Base-by-base conservation (phyloP, 2,797 vertebrate genomes). In the Sebastes dallii region DNA sequence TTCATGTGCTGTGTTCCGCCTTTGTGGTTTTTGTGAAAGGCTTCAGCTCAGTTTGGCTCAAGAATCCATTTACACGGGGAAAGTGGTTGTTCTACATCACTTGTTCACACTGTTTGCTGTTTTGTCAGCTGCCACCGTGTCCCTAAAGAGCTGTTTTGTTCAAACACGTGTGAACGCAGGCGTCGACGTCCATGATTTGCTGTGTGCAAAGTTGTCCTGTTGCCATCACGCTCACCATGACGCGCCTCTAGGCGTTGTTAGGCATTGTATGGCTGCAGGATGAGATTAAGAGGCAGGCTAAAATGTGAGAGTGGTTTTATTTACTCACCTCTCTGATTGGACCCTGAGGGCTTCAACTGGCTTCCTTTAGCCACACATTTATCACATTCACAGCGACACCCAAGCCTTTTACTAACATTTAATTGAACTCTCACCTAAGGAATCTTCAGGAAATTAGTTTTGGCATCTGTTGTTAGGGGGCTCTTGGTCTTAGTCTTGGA, bases 51-150 rank as follows among this genome's bases (percentile, higher is more conserved):
- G 46, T 62, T 65, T 62, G 81, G 78, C 50, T 77, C 34, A 25
- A 42, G 13, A 59, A 70, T 67, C 30, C n/a, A 64, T 78, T 55
- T 32, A 4, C 61, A 29, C 6, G 39, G 30, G 34, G 6, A 29
- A 60, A 60, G 34, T 13, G 46, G 39, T 76, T 74, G 75, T 52
- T 56, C 55, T 20, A 12, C 85, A 72, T 77, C 61, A 42, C 60
- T 78, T 7, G 27, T 66, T 72, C 65, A 27, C 59, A 36, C 6
- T 29, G 25, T 71, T 64, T 76, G 52, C 39, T 80, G 67, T 84
- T 86, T 82, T 84, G 81, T 82, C 72, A 68, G 78, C 72, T 75
- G 81, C 78, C 76, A 60, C 30, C n/a, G 0, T 55, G 52, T 69
- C 62, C 66, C 72, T 22, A 39, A 82, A 78, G 61, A 78, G 61